Percentiles rank a stretch among this genome's conserved stretches.
Conservation (phyloP, 2,113 vertebrate species). For the Leptobrachium leishanense region DNA sequence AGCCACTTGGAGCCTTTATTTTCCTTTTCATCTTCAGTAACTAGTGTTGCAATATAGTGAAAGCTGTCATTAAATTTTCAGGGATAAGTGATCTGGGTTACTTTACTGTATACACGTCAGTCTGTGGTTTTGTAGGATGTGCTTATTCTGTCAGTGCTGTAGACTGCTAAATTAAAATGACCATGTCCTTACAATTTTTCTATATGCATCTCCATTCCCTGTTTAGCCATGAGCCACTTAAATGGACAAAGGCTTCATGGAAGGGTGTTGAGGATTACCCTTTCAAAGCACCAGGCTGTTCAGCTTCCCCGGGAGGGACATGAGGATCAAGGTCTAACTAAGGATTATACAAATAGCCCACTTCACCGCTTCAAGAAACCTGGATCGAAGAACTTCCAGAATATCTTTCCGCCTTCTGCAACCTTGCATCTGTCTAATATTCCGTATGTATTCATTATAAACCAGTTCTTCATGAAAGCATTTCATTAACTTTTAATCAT, state of each 20-base stretch:
- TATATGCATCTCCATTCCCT: not conserved
- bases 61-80: too few species aligned
- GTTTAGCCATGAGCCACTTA: conserved; percentile 76
- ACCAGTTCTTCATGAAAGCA: too few species aligned
- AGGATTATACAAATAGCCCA: conserved; percentile 79
- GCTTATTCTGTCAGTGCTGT: too few species aligned
- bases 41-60: too few species aligned
- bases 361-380: conserved; percentile 83
- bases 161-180: too few species aligned
- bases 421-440: conserved; percentile 86
- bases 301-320: conserved; percentile 76
- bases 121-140: too few species aligned
- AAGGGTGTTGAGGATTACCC: conserved; percentile 69
- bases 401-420: conserved; percentile 81
- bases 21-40: too few species aligned
- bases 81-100: too few species aligned
- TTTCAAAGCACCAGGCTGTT: conserved; percentile 77
- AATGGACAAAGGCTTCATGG: conserved; percentile 80
- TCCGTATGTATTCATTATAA: conserved; percentile 71
- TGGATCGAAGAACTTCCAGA: conserved; percentile 78
- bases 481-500: too few species aligned
- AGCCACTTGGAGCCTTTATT: too few species aligned
- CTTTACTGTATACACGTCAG: too few species aligned
- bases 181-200: too few species aligned
- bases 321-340: conserved; percentile 74